Base-by-base conservation (phyloP, 2,888 invertebrate species). In the Litoditis marina region DNA sequence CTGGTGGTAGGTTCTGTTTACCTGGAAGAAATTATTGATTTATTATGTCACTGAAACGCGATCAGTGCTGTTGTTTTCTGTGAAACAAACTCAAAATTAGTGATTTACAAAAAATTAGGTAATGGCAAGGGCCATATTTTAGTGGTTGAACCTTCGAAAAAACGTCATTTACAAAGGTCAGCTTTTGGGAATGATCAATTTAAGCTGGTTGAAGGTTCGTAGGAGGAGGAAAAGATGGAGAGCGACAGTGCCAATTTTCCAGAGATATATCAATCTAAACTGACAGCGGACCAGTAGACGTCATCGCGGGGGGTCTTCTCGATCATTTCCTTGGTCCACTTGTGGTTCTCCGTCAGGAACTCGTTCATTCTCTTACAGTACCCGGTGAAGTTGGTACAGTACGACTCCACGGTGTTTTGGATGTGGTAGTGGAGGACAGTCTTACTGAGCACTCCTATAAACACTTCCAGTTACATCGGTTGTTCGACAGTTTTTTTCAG, bases 271-370 rank as follows among this genome's bases (percentile, higher is more conserved):
- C n/a, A n/a, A n/a, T 66, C 32, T 42, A 65, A 54, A 53, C 68
- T 58, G 28, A 80, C 81, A 16, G 77, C 76, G 49, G 74, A 71
- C 81, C 81, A 81, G 53, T 82, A 81, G n/a, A 71, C 39, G 62
- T 81, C 81, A 63, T 81, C 81, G 22, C 65, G 66, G 8, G 78
- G 71, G 2, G 69, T 71, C 0, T 55, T 63, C 31, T 73, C 74
- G 28, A 81, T 57, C 30, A 73, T 72, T 19, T 42, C 54, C 52
- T 77, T 71, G 52, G 79, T 73, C 74, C 78, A 81, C 13, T 73
- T 66, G 46, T 78, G 63, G 63, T 81, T 81, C 46, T 71, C 68
- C 13, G 62, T 62, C 22, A 80, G 50, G 65, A 78, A 81, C 25
- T 55, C 60, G n/a, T 68, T 69, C 54, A 81, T 65, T 34, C 76